Evolutionary conservation across 2,888 invertebrate species (phyloP).

Genomic region (Habrosyne pyritoides): DNA sequence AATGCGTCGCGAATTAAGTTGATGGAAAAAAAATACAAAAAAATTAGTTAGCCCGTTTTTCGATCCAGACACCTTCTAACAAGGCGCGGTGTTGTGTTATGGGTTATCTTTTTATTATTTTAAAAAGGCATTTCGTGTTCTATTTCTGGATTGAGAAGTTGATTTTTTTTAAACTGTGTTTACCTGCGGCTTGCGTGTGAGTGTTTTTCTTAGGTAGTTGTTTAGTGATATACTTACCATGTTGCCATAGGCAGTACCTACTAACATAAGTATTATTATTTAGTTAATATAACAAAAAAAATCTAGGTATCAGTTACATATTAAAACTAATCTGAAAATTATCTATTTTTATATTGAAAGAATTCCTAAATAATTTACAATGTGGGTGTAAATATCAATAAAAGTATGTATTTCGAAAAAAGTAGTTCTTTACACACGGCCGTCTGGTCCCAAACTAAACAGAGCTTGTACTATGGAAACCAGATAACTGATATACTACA

Average conservation of each 20-base stretch:
- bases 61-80: constrained; percentile 41
- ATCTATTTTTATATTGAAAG: too few species aligned
- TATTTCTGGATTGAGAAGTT: background rate
- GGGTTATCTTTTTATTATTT: constrained; percentile 14
- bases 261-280: too few species aligned
- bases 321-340: too few species aligned
- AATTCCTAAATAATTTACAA: too few species aligned
- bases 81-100: constrained; percentile 24
- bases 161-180: background rate
- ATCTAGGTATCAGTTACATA: too few species aligned
- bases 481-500: too few species aligned
- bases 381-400: too few species aligned
- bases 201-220: background rate
- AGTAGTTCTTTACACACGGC: too few species aligned
- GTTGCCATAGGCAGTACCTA: background rate
- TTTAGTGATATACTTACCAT: background rate
- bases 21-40: constrained; percentile 22
- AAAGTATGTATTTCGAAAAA: too few species aligned
- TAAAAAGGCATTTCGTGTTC: constrained; percentile 21
- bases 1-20: constrained; percentile 30
- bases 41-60: constrained; percentile 30
- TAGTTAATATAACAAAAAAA: too few species aligned
- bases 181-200: background rate
- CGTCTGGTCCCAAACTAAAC: too few species aligned
- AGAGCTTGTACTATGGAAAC: too few species aligned